Conservation (phyloP, 2,797 vertebrate species). For the Botia kubotai region DNA sequence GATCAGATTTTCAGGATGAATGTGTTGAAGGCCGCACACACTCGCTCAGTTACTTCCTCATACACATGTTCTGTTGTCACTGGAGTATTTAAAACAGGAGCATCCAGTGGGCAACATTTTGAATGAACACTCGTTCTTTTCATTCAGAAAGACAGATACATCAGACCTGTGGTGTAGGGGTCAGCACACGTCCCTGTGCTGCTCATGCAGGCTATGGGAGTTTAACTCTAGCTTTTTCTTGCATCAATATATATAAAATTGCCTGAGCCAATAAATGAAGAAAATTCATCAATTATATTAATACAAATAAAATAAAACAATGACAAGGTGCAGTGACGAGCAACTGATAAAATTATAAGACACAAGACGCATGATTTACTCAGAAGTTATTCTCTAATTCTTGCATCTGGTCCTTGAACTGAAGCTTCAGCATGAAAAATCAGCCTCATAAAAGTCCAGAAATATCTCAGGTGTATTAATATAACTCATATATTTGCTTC, state of each 20-base stretch:
- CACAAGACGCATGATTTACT: constrained; percentile 22
- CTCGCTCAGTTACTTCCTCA: constrained; percentile 11
- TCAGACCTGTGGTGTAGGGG: constrained; percentile 3
- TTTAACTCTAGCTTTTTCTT: background rate
- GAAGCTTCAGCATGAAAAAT: constrained; percentile 30
- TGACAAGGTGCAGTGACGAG: background rate
- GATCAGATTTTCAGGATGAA: constrained; percentile 50
- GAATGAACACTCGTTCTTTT: constrained; percentile 16
- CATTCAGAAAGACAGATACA: constrained; percentile 24
- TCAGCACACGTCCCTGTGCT: background rate
- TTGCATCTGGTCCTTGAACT: background rate
- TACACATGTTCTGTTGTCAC: constrained; percentile 28
- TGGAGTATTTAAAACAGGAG: constrained; percentile 24
- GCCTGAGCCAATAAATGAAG: background rate
- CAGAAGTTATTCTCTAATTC: background rate
- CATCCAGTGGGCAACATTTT: constrained; percentile 22
- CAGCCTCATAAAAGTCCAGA: constrained; percentile 34
- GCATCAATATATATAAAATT: background rate
- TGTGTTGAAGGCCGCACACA: constrained; percentile 50
- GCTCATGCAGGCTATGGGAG: background rate
- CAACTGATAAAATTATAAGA: background rate
- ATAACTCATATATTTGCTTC: constrained; percentile 38
- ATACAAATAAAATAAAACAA: background rate
- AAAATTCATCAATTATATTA: background rate
- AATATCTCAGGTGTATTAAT: constrained; percentile 56